phyloP scores from a whole-genome alignment of 2,888 invertebrate species.

The Lycaena phlaeas region DNA sequence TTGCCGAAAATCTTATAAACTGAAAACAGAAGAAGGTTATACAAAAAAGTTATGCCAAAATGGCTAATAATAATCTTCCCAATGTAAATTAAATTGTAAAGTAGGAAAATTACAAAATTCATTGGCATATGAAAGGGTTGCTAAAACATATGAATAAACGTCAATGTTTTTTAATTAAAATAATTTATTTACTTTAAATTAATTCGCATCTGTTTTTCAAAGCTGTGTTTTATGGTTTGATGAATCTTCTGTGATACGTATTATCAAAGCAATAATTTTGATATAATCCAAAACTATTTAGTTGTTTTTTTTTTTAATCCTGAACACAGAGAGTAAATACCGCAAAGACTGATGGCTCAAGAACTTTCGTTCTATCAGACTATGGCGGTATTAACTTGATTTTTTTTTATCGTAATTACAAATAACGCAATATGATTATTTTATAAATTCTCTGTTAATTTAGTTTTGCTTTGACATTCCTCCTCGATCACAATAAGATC shows the following conservation, averaged over 20 bases:
- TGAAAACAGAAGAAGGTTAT: neutral
- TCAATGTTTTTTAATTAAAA: neutral
- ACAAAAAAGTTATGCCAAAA: too few relatives aligned
- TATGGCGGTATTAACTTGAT: conserved; percentile 45
- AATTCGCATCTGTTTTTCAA: neutral
- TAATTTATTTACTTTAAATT: neutral
- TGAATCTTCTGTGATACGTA: neutral
- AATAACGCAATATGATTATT: neutral
- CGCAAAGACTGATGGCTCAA: conserved; percentile 64
- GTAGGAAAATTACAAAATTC: neutral
- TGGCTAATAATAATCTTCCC: too few relatives aligned
- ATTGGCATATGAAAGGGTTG: neutral
- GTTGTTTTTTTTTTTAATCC: conserved; percentile 9
- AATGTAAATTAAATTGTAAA: neutral
- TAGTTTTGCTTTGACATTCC: conserved; percentile 44
- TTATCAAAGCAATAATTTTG: conserved; percentile 9
- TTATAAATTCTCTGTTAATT: too few relatives aligned
- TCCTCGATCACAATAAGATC: conserved; percentile 42
- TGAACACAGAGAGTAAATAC: conserved; percentile 37
- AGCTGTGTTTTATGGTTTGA: neutral
- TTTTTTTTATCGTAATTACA: conserved; percentile 17
- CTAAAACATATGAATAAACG: neutral
- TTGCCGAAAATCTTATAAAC: conserved; percentile 12
- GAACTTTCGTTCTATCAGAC: conserved; percentile 63
- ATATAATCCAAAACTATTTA: neutral